Base-by-base conservation (phyloP, 2,888 invertebrate species). In the Drosophila tripunctata region DNA sequence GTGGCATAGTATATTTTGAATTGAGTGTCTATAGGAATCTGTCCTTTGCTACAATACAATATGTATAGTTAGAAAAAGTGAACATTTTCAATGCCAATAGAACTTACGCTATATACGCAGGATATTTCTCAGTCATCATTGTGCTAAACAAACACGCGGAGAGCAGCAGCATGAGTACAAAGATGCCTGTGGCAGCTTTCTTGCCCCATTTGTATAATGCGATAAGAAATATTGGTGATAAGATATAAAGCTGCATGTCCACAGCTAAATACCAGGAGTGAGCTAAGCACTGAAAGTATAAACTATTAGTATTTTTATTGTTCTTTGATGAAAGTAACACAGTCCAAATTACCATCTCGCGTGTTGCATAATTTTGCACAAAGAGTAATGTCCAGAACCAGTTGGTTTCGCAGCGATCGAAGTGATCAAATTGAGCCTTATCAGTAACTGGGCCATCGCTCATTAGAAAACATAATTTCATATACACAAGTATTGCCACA, bases 251-350 rank as follows among this genome's bases (percentile, higher is more conserved):
- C 75, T 94, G 93, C 90, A 92, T 93, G 63, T 93, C 93, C 6
- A 93, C 92, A 0, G 93, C 92, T 27, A 94, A 84, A 67, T 93
- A 93, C 93, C 93, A 93, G 1, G 92, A 90, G 67, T 93, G 93
- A 27, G 89, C 89, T 31, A 93, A 65, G 73, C 93, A 93, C 91
- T 90, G 0, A 33, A 47, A 14, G 4, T 2, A 10, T 8, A 14
- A 4, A 6, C 4, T 3, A 2, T 15, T 14, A 17, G 8, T 27
- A 19, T 14, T 12, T 8, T 0, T 3, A 10, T 8, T 19, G 8
- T 1, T 8, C 3, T 8, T 7, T 0, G 7, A 7, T 4, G n/a
- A 1, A 6, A n/a, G n/a, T n/a, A n/a, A n/a, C n/a, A n/a, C n/a
- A n/a, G n/a, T n/a, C 8, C 4, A 3, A 35, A 40, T 74, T 83